A percentile compares a stretch with the other conserved stretches of the same genome.
Conservation (phyloP, 2,888 invertebrate species). For the Xylocampa areola region DNA sequence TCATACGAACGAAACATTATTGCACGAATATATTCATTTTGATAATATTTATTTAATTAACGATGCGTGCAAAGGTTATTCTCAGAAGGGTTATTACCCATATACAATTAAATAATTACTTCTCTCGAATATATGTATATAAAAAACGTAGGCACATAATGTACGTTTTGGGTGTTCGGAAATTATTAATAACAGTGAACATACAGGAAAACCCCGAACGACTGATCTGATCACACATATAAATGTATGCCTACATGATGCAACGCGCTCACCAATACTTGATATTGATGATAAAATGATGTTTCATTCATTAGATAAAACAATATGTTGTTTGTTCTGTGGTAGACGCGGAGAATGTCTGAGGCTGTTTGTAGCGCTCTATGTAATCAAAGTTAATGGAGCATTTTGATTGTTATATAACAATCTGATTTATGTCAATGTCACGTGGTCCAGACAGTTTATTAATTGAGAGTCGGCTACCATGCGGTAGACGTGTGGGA, state of each 20-base stretch:
- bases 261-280: conserved; percentile 18
- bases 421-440: conserved; percentile 55
- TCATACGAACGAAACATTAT: too few species aligned
- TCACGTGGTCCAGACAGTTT: conserved; percentile 47
- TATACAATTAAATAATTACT: not conserved
- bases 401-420: conserved; percentile 56
- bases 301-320: conserved; percentile 34
- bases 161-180: not conserved
- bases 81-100: not conserved
- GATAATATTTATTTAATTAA: too few species aligned
- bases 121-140: not conserved
- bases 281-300: conserved; percentile 42
- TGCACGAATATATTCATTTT: too few species aligned
- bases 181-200: not conserved
- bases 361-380: conserved; percentile 31
- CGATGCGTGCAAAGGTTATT: not conserved
- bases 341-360: conserved; percentile 31
- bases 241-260: conserved; percentile 11
- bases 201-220: conserved; percentile 12
- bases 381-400: conserved; percentile 36
- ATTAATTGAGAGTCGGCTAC: conserved; percentile 49
- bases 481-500: conserved; percentile 36
- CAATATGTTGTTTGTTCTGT: conserved; percentile 46
- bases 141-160: not conserved
- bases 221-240: conserved; percentile 1